Conservation (phyloP, 2,888 invertebrate genomes). For the Tortrix viridana region DNA sequence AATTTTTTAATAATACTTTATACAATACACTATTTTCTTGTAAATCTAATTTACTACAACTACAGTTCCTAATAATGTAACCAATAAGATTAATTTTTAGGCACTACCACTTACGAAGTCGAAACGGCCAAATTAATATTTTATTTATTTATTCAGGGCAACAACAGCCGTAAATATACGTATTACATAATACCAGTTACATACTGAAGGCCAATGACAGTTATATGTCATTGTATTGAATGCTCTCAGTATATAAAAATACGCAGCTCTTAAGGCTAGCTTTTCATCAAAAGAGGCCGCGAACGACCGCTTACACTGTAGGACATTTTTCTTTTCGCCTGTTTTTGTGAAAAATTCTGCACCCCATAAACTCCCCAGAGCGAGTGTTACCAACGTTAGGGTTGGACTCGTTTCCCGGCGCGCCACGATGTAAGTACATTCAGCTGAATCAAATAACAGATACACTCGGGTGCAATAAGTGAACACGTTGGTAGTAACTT, state of each 20-base stretch:
- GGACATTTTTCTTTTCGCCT: slow-evolving; percentile 21
- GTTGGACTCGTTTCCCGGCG: slow-evolving; percentile 13
- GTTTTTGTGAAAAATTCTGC: slow-evolving; percentile 26
- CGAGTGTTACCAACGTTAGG: slow-evolving; percentile 24
- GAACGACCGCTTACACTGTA: slow-evolving; percentile 17
- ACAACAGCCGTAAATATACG: too few relatives aligned
- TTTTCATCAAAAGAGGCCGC: slow-evolving; percentile 28
- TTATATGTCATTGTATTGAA: too few relatives aligned
- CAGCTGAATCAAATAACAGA: slow-evolving; percentile 11
- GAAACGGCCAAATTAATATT: too few relatives aligned
- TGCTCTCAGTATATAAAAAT: too few relatives aligned
- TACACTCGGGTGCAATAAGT: slow-evolving; percentile 22
- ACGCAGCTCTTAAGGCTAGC: slow-evolving; percentile 9
- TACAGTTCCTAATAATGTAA: background rate
- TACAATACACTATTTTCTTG: too few relatives aligned
- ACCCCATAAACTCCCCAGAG: slow-evolving; percentile 22
- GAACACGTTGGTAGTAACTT: slow-evolving; percentile 8
- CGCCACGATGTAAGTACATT: slow-evolving; percentile 14
- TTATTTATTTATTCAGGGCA: too few relatives aligned
- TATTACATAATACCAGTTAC: too few relatives aligned
- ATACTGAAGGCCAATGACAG: too few relatives aligned
- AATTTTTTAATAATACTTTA: too few relatives aligned
- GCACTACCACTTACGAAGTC: background rate
- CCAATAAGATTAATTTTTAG: background rate
- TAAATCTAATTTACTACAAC: too few relatives aligned